phyloP scores from a whole-genome alignment of 92 coral and sea anemone genomes.

The Porites evermanni region DNA sequence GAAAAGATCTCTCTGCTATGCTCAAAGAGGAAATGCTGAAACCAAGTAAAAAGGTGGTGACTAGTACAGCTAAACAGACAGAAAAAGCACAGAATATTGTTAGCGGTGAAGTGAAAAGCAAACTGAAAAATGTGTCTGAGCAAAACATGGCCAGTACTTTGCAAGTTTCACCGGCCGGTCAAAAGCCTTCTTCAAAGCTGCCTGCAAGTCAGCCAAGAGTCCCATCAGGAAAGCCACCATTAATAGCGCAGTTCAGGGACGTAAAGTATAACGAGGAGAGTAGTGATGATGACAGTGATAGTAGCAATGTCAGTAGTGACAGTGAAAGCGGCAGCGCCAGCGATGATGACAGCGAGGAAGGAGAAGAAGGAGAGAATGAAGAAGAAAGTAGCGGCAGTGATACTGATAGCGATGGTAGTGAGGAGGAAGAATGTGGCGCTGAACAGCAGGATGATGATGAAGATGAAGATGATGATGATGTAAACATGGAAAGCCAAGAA shows the following conservation, averaged over 20 bases:
- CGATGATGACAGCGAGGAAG: conserved; percentile 83
- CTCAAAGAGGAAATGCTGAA: conserved; percentile 63
- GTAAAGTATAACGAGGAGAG: conserved; percentile 83
- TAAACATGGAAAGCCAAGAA: conserved; percentile 44
- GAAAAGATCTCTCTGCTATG: conserved; percentile 33
- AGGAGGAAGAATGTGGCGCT: conserved; percentile 76
- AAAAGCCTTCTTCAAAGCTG: conserved; percentile 50
- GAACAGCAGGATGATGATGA: conserved; percentile 70
- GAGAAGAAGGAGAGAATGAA: conserved; percentile 75
- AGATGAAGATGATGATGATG: conserved; percentile 67
- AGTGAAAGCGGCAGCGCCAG: conserved; percentile 85
- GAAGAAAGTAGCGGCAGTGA: conserved; percentile 78
- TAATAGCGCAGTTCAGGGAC: conserved; percentile 84
- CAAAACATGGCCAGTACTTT: conserved; percentile 22
- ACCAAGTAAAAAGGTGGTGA: conserved; percentile 23
- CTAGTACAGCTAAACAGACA: conserved; percentile 12
- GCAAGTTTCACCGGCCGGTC: not conserved
- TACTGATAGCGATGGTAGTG: conserved; percentile 78
- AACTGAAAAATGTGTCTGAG: conserved; percentile 8
- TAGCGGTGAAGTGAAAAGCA: conserved; percentile 6
- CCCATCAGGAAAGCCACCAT: conserved; percentile 90
- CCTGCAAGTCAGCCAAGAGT: conserved; percentile 58
- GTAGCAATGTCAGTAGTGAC: conserved; percentile 83
- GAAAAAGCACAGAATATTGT: not conserved
- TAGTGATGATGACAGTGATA: conserved; percentile 93